phyloP scores from a whole-genome alignment of 2,888 invertebrate genomes.

The Herminia tarsipennalis region DNA sequence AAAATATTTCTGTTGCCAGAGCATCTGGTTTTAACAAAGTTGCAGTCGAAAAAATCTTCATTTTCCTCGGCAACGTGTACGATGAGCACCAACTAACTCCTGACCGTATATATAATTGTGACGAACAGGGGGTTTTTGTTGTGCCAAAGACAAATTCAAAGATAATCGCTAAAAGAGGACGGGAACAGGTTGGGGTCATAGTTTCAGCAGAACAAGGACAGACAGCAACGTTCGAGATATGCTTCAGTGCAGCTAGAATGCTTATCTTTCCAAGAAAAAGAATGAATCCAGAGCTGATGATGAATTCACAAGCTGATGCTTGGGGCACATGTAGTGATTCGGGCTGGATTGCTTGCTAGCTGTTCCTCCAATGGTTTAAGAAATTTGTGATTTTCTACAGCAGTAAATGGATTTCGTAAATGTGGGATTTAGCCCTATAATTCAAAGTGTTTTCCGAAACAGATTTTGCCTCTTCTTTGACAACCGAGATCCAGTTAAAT shows the following conservation, averaged over 20 bases:
- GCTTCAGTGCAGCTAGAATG: not conserved
- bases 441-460: conserved; percentile 36
- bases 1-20: too few relatives aligned
- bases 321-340: not conserved
- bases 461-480: conserved; percentile 19
- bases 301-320: not conserved
- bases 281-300: not conserved
- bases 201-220: too few relatives aligned
- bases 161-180: not conserved
- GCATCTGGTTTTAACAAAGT: too few relatives aligned
- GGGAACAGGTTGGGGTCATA: not conserved
- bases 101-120: too few relatives aligned
- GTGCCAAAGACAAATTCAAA: too few relatives aligned
- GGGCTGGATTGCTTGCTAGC: conserved; percentile 8
- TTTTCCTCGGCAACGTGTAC: too few relatives aligned
- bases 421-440: conserved; percentile 40
- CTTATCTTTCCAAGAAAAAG: not conserved
- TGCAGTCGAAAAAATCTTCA: too few relatives aligned
- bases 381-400: conserved; percentile 22
- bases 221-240: not conserved
- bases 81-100: too few relatives aligned
- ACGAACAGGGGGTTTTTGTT: too few relatives aligned
- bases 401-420: conserved; percentile 44
- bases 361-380: conserved; percentile 9
- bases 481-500: conserved; percentile 4